Conservation (phyloP, 2,888 invertebrate species). For the Spicauda simplicius region DNA sequence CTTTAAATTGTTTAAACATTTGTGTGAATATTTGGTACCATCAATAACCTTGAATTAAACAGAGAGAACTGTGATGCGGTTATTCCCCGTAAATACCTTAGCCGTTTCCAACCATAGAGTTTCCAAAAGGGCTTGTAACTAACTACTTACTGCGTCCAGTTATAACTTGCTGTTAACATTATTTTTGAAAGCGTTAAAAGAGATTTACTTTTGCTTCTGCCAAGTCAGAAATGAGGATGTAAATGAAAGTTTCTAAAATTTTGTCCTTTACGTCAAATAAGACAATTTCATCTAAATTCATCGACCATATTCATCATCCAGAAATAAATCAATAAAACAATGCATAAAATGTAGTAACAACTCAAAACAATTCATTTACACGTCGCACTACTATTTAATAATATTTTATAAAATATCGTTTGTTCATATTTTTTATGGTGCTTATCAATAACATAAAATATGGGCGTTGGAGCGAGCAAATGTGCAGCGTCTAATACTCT, state of each 20-base stretch:
- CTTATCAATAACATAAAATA: neutral
- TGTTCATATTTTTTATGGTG: neutral
- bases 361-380: neutral
- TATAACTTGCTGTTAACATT: no score
- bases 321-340: neutral
- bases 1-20: no score
- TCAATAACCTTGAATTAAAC: no score
- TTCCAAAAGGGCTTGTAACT: no score
- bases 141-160: neutral
- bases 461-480: slow-evolving; percentile 28
- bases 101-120: no score
- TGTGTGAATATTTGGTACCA: no score
- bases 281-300: neutral
- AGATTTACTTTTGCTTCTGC: no score
- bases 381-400: neutral
- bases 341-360: neutral
- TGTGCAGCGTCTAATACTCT: neutral
- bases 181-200: no score
- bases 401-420: neutral
- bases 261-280: neutral
- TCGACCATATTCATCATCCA: neutral
- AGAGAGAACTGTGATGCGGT: no score
- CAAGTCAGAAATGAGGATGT: no score
- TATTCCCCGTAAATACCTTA: no score
- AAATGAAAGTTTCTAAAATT: neutral